These are phyloP conservation scores for Stercorarius parasiticus DNA, from an alignment of 2,113 vertebrate species.

Conservation along the genomic window DNA sequence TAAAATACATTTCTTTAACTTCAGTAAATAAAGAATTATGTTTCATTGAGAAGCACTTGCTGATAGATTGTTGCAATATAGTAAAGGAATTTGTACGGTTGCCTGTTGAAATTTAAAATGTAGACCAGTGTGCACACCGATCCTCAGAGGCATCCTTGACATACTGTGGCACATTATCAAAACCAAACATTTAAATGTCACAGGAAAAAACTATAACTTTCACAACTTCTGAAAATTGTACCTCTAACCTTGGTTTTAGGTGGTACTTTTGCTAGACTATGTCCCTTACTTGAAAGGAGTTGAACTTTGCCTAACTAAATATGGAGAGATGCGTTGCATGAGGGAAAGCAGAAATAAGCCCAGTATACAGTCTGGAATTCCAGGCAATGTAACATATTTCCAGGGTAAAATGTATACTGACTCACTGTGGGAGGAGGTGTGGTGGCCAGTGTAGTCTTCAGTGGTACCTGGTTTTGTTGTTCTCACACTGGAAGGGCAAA, in stretches of 20 bases:
- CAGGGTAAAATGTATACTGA: not conserved
- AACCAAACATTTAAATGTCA: not conserved
- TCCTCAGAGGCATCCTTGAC: not conserved
- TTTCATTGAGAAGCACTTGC: not conserved
- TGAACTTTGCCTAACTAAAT: not conserved
- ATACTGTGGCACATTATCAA: not conserved
- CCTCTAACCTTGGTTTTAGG: not conserved
- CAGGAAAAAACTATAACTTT: not conserved
- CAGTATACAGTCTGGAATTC: not conserved
- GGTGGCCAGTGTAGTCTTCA: rapidly evolving
- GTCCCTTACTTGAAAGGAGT: not conserved
- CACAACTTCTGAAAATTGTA: not conserved
- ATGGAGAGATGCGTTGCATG: not conserved
- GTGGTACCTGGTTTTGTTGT: not conserved
- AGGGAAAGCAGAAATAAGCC: not conserved
- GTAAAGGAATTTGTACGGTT: not conserved
- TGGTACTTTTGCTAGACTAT: not conserved
- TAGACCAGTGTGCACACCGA: not conserved
- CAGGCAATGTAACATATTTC: not conserved
- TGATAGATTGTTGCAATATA: not conserved
- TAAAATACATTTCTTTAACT: not conserved
- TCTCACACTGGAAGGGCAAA: rapidly evolving
- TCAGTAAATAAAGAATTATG: not conserved
- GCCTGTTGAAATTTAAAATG: not conserved
- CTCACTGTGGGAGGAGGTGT: not conserved